Evolutionary conservation across 2,888 invertebrate genomes (phyloP).

Genomic region (Folsomia candida): DNA sequence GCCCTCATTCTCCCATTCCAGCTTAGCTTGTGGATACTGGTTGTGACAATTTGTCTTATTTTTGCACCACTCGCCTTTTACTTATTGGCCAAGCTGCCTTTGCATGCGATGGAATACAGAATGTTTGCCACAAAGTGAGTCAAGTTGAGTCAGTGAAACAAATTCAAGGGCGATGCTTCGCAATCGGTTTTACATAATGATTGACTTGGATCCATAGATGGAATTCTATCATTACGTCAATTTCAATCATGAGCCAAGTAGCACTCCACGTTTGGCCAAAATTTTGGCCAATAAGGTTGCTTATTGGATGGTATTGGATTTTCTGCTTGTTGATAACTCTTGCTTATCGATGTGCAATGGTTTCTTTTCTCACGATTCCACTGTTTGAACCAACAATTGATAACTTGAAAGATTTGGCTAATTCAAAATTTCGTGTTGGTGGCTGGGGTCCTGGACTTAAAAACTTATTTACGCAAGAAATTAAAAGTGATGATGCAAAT

Average conservation of each 20-base stretch:
- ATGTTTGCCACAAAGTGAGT: conserved; percentile 23
- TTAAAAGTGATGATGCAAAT: conserved; percentile 11
- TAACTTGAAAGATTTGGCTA: conserved; percentile 44
- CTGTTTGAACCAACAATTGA: conserved; percentile 48
- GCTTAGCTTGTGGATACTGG: conserved; percentile 42
- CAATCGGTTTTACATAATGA: no score
- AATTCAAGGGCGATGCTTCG: neutral
- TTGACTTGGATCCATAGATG: neutral
- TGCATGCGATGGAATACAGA: conserved; percentile 32
- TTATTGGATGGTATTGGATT: conserved; percentile 85
- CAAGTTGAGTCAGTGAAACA: neutral
- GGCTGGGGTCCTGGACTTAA: conserved; percentile 49
- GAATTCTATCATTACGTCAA: conserved; percentile 40
- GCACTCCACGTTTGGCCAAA: conserved; percentile 49
- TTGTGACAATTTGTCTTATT: conserved; percentile 44
- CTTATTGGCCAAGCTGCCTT: conserved; percentile 26
- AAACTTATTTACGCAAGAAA: conserved; percentile 40
- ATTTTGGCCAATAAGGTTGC: conserved; percentile 72
- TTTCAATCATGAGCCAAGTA: conserved; percentile 49
- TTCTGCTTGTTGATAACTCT: conserved; percentile 77
- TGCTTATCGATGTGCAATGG: conserved; percentile 64
- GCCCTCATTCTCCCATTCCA: conserved; percentile 49
- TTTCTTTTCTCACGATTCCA: conserved; percentile 50
- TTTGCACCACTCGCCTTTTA: conserved; percentile 45
- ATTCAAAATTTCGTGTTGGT: conserved; percentile 41